Evolutionary conservation across 2,888 invertebrate genomes (phyloP).

Genomic region (Desoria tigrina): DNA sequence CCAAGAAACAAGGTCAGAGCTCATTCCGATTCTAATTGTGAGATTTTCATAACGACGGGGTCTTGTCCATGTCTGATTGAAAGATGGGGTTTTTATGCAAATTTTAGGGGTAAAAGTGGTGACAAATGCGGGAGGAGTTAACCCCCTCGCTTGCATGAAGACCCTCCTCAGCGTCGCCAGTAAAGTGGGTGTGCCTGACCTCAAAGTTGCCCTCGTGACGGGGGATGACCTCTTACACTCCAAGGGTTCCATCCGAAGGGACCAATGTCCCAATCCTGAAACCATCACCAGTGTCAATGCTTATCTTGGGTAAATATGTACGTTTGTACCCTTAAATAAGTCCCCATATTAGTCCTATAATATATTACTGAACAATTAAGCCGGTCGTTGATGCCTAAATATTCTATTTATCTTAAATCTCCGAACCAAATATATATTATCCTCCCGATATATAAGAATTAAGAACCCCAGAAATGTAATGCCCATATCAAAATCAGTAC

Average conservation of each 20-base stretch:
- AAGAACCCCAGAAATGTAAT: too few species aligned
- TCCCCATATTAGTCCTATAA: too few species aligned
- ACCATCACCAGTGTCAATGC: constrained; percentile 57
- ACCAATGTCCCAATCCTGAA: constrained; percentile 45
- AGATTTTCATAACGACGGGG: too few species aligned
- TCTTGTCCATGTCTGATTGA: too few species aligned
- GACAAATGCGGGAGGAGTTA: constrained; percentile 61
- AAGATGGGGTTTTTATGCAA: background rate
- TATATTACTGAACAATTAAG: too few species aligned
- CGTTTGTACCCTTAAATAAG: too few species aligned
- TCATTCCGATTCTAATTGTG: too few species aligned
- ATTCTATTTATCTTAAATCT: too few species aligned
- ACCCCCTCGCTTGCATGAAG: constrained; percentile 59
- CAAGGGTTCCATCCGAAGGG: constrained; percentile 27
- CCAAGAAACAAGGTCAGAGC: constrained; percentile 58
- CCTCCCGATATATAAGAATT: too few species aligned
- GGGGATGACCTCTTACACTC: constrained; percentile 59
- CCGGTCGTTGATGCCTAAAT: too few species aligned
- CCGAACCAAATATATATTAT: too few species aligned
- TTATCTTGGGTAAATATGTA: constrained; percentile 59
- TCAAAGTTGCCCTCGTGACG: constrained; percentile 59
- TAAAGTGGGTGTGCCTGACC: constrained; percentile 55
- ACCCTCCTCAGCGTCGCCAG: constrained; percentile 56
- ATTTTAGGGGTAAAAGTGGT: constrained; percentile 58
- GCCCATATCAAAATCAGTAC: too few species aligned